Percentiles rank a stretch among this genome's conserved stretches.
These are phyloP conservation scores for Neosalanx taihuensis DNA, from an alignment of 2,797 vertebrate genomes.

Conservation along the genomic window DNA sequence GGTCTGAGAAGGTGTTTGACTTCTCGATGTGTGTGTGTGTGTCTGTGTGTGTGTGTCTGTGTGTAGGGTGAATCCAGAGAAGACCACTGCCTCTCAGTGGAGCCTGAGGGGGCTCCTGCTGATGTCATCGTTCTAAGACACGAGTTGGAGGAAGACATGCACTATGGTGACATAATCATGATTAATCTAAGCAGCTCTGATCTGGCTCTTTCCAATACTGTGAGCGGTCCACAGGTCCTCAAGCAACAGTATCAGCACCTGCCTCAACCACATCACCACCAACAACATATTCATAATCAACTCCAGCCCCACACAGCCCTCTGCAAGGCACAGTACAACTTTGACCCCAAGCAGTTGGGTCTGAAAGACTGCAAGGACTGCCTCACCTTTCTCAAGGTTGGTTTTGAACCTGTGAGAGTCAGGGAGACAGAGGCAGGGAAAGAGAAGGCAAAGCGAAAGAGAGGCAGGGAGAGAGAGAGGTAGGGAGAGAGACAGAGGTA, in stretches of 20 bases:
- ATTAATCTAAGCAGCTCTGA: constrained; percentile 62
- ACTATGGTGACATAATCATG: constrained; percentile 66
- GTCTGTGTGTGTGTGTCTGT: not conserved
- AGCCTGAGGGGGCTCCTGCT: constrained; percentile 75
- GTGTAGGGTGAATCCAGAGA: constrained; percentile 64
- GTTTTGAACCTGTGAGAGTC: not conserved
- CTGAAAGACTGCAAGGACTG: constrained; percentile 75
- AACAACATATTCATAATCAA: not conserved
- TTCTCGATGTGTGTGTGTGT: not conserved
- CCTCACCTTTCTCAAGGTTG: constrained; percentile 84
- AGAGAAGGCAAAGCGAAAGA: too few relatives aligned
- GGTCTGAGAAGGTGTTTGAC: too few relatives aligned
- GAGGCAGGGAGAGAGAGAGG: too few relatives aligned
- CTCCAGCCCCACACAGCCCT: constrained; percentile 70
- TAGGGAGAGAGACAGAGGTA: too few relatives aligned
- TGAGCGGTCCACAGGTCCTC: constrained; percentile 61
- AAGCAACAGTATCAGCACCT: constrained; percentile 65
- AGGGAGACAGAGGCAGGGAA: too few relatives aligned
- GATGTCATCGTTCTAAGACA: constrained; percentile 71
- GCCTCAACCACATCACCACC: constrained; percentile 60
- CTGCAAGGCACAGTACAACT: constrained; percentile 82
- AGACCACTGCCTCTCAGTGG: constrained; percentile 72
- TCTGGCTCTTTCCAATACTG: constrained; percentile 67
- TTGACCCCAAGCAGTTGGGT: constrained; percentile 74
- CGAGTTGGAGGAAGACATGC: constrained; percentile 81